Percentiles rank a stretch among this genome's conserved stretches.
phyloP scores from a whole-genome alignment of 2,797 vertebrate species.

The Novumbra hubbsi region DNA sequence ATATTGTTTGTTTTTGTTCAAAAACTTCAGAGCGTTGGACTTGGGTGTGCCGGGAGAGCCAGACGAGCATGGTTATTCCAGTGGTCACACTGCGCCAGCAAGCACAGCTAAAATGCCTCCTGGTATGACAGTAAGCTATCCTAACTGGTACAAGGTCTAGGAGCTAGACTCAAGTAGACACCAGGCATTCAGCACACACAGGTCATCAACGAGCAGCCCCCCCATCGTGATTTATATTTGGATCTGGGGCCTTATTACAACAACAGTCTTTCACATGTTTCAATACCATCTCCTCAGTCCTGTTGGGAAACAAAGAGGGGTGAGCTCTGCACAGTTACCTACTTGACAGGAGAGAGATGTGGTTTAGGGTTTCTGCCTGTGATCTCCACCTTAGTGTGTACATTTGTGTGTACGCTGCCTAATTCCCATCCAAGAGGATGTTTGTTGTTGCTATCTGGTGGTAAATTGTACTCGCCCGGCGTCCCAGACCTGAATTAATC shows the following conservation, averaged over 20 bases:
- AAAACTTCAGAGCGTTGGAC: not conserved
- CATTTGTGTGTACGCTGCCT: no score
- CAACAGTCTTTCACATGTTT: not conserved
- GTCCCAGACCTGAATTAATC: no score
- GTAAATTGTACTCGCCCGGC: no score
- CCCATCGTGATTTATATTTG: not conserved
- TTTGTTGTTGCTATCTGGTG: no score
- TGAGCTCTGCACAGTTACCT: not conserved
- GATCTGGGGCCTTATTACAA: not conserved
- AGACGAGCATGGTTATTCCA: not conserved
- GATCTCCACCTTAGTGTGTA: conserved; percentile 17
- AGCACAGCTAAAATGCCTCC: not conserved
- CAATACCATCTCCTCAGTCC: not conserved
- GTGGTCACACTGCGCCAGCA: not conserved
- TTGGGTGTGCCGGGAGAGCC: not conserved
- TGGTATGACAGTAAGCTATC: not conserved
- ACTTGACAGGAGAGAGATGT: not conserved
- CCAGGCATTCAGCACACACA: not conserved
- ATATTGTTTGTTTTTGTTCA: not conserved
- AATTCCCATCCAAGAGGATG: no score
- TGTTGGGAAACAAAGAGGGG: not conserved
- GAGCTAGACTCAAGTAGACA: not conserved
- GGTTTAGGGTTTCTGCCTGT: conserved; percentile 19
- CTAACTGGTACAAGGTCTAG: not conserved
- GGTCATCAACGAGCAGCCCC: not conserved